phyloP scores from a whole-genome alignment of 2,888 invertebrate genomes.

The Morinoia aosen region DNA sequence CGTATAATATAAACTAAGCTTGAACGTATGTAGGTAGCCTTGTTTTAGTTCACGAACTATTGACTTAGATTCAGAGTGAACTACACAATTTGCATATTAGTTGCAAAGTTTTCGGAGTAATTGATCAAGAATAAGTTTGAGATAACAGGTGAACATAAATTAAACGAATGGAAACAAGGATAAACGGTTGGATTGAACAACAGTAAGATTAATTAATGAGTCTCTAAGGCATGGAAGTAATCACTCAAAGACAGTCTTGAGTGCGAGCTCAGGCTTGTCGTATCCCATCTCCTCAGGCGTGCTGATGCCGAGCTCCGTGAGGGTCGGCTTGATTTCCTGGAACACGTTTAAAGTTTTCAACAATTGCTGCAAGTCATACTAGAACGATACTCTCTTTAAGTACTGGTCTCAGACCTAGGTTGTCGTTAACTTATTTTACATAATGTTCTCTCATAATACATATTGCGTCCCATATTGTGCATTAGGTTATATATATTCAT shows the following conservation, averaged over 20 bases:
- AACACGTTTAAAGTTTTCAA: slow-evolving; percentile 8
- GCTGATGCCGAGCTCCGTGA: slow-evolving; percentile 92
- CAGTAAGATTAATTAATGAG: not conserved
- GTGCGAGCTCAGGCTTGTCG: slow-evolving; percentile 94
- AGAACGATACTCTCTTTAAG: too few relatives aligned
- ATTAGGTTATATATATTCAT: too few relatives aligned
- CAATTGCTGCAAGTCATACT: not conserved
- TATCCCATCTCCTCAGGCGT: slow-evolving; percentile 97
- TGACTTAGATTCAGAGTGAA: not conserved
- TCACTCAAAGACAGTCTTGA: slow-evolving; percentile 80
- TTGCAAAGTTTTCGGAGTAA: too few relatives aligned
- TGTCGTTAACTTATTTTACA: too few relatives aligned
- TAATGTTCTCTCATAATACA: too few relatives aligned
- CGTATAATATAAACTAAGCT: not conserved
- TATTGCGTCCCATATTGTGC: too few relatives aligned
- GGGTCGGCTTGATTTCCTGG: slow-evolving; percentile 89
- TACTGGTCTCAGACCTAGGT: too few relatives aligned
- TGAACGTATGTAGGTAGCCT: not conserved
- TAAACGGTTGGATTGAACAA: not conserved
- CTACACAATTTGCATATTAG: not conserved
- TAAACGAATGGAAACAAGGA: not conserved
- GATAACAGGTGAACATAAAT: not conserved
- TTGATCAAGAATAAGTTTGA: too few relatives aligned
- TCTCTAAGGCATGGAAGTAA: not conserved
- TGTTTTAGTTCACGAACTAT: not conserved